Percentiles rank a stretch among this genome's conserved stretches.
Conservation (phyloP, 1,140 invertebrate genomes). For the Macrostomum lignano region DNA sequence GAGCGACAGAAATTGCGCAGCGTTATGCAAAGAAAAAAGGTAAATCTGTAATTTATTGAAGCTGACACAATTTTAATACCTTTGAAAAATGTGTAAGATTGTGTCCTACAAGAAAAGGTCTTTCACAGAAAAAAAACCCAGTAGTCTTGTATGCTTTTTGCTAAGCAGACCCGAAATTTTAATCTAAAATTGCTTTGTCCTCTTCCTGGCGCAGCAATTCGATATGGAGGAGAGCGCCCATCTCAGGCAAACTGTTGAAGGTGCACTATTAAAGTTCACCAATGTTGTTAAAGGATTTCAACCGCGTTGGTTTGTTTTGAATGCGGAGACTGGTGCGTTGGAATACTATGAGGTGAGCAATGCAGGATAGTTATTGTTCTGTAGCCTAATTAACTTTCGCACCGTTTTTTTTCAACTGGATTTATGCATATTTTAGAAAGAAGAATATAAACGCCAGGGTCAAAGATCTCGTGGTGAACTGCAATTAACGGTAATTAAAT, state of each 20-base stretch:
- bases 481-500: conserved; percentile 16
- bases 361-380: not conserved
- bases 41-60: no score
- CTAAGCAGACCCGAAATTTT: no score
- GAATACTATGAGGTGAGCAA: conserved; percentile 55
- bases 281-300: conserved; percentile 95
- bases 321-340: conserved; percentile 55
- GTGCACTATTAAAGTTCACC: conserved; percentile 70
- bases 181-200: no score
- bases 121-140: no score
- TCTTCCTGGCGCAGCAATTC: no score
- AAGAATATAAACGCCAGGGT: conserved; percentile 19
- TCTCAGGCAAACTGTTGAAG: conserved; percentile 35
- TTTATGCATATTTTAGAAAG: conserved; percentile 15
- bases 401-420: conserved; percentile 2
- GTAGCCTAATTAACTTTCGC: conserved; percentile 4
- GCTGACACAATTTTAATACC: no score
- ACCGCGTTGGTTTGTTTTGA: conserved; percentile 67
- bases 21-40: no score
- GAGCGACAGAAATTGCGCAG: no score
- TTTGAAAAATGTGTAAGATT: no score
- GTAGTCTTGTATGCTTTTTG: no score
- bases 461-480: conserved; percentile 18
- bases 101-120: no score
- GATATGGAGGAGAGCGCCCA: conserved; percentile 10